Conservation (phyloP, 2,797 vertebrate genomes). For the Coendou prehensilis region DNA sequence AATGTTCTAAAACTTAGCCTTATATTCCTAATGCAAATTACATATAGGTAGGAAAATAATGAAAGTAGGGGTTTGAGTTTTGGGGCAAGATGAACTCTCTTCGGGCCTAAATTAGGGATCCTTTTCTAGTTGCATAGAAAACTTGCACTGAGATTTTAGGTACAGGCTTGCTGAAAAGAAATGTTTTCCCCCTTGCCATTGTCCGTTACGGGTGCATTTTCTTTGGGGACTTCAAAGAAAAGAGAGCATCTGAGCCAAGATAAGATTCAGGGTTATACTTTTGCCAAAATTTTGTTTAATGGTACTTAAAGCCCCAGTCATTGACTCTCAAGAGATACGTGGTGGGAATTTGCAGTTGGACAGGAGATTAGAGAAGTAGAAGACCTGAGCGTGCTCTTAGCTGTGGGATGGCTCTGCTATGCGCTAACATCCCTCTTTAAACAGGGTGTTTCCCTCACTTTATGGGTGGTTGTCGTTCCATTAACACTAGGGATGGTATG, state of each 20-base stretch:
- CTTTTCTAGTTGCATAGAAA: conserved; percentile 44
- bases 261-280: conserved; percentile 42
- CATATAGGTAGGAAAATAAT: not conserved
- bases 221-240: not conserved
- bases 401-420: not conserved
- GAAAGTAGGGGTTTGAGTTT: not conserved
- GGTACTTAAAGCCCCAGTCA: not conserved
- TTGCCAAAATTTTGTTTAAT: conserved; percentile 29
- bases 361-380: not conserved
- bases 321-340: not conserved
- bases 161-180: conserved; percentile 44
- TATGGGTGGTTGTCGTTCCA: not conserved
- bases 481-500: not conserved
- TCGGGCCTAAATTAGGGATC: not conserved
- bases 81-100: not conserved
- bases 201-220: not conserved
- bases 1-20: conserved; percentile 28
- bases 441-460: not conserved
- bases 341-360: not conserved
- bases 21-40: not conserved
- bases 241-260: not conserved
- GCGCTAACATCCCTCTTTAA: not conserved
- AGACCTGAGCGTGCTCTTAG: not conserved
- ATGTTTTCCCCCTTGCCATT: not conserved
- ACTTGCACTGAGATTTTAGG: not conserved